Evolutionary conservation across 2,888 invertebrate species (phyloP), one percentile per base, ranked within the genome.

Genomic region (Troides aeacus): DNA sequence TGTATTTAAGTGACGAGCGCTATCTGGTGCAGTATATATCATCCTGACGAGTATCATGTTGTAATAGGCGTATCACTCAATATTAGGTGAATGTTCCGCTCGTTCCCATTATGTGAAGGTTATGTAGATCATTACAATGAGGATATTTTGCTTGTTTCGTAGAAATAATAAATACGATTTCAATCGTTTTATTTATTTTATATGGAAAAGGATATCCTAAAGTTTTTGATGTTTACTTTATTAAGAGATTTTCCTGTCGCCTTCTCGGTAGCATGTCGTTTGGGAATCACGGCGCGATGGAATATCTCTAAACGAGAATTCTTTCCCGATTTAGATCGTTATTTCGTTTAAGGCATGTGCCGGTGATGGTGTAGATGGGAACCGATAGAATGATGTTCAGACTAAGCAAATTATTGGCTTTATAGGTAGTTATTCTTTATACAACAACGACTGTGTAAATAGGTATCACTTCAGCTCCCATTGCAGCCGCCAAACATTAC

Each of bases 181-280:
- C 24, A 24, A 50, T n/a, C 3, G 21, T 42, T 21, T 18, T 57
- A 5, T 23, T n/a, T 57, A 23, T 30, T 66, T 36, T 30, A 5
- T 30, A 30, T 30, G 30, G 30, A 30, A 30, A 30, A 30, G 30
- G 30, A 61, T 36, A 5, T 5, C 17, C 36, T 17, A 42, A 62
- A 21, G n/a, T 17, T n/a, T 60, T 30, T 17, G 6, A 42, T 8
- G 18, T 50, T 68, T 63, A 69, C 67, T 70, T 50, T 50, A 70
- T 78, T 75, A 75, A 66, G 75, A 75, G 73, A 73, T 76, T 74
- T 75, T 79, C 76, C 75, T 73, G 76, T 72, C 66, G 6, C 50
- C 39, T 79, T 79, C 77, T 72, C 66, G 72, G 77, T 76, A 78
- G 24, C 58, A 74, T 73, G 73, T 64, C 15, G 76, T 39, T 67